Base-by-base conservation (phyloP, 92 coral and sea anemone species). In the Epizoanthus illoricatus region DNA sequence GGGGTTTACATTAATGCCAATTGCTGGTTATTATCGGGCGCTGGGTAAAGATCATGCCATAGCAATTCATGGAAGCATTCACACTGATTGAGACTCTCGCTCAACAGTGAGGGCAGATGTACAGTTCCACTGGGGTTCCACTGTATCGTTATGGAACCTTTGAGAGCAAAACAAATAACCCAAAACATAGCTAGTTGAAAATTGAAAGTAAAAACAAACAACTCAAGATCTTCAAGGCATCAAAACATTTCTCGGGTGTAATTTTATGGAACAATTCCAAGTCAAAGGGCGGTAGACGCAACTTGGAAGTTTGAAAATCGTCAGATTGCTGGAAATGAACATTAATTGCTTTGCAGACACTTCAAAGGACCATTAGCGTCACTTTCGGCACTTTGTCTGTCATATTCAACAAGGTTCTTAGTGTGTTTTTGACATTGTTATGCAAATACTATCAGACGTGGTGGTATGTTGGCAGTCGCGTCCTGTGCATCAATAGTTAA, bases 371-470 rank as follows among this genome's bases (percentile, higher is more conserved):
- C 40, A 75, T 36, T 75, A 63, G 55, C 52, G 40, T 12, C 18
- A 52, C 82, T 63, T 62, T 62, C 47, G 56, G 39, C 72, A 41
- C 18, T 9, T 24, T 61, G 82, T 20, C 60, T 41, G 57, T 61
- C 71, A 62, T 17, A 15, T 63, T 15, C 66, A 78, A 43, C 69
- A 78, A 41, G 21, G 11, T 57, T 15, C 43, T 16, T 41, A 40
- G 71, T 78, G 71, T 78, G 59, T 78, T 78, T 41, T 61, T 66
- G 81, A 60, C 28, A 78, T 78, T 78, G 82, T 78, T 62, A 78
- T 78, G 82, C 71, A 78, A 78, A 78, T 78, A 19, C 10, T 5
- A 4, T 20, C 42, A 78, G 82, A 78, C 82, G 82, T 78, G 82
- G 82, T 42, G 82, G 82, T 62, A 78, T 78, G 71, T 61, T 23